Evolutionary conservation across 2,113 vertebrate genomes (phyloP).

Genomic region (Uria aalge): DNA sequence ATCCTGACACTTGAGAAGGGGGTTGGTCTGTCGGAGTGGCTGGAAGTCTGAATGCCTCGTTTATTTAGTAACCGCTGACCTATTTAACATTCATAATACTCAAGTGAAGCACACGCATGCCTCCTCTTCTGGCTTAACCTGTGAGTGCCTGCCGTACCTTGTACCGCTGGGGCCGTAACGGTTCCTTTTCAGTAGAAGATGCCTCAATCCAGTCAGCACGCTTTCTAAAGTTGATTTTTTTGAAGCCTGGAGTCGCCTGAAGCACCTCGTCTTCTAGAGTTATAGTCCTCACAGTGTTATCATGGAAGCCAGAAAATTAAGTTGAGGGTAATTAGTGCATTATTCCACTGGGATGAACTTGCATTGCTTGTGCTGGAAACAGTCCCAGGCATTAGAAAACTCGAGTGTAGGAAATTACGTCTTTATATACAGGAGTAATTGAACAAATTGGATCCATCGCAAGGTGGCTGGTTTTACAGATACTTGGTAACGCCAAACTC

Average conservation of each 20-base stretch:
- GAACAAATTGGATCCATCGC: not conserved
- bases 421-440: not conserved
- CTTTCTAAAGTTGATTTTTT: not conserved
- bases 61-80: constrained; percentile 30
- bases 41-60: constrained; percentile 8
- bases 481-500: not conserved
- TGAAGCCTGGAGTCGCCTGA: not conserved
- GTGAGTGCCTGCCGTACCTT: not conserved
- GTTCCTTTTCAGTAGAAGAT: not conserved
- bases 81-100: not conserved
- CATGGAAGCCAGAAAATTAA: not conserved
- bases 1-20: not conserved
- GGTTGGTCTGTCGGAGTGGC: not conserved
- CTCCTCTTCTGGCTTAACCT: not conserved
- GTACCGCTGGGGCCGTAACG: fast-evolving
- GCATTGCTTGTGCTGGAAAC: not conserved
- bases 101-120: not conserved
- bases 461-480: not conserved
- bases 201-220: not conserved
- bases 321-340: not conserved
- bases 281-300: not conserved
- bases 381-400: not conserved
- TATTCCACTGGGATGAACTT: not conserved
- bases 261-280: not conserved
- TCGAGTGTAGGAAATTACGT: not conserved